Base-by-base conservation (phyloP, 2,888 invertebrate genomes). In the Lasioglossum lativentre region DNA sequence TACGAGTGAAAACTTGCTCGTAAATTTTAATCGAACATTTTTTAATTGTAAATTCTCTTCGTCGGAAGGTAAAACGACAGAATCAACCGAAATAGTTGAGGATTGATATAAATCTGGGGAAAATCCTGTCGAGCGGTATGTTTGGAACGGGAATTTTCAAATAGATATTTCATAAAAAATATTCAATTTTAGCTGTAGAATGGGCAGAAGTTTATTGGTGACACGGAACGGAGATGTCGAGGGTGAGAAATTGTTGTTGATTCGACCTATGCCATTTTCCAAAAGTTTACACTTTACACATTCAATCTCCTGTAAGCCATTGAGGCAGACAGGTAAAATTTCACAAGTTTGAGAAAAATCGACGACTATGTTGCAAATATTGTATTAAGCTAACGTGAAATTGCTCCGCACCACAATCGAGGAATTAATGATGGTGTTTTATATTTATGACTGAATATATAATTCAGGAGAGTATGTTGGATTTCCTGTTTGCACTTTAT, bases 231-330 rank as follows among this genome's bases (percentile, higher is more conserved):
- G 4, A 63, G 27, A 30, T 63, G 14, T 30, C 27, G 27, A 63
- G 27, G 27, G 59, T 63, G 59, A 63, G 30, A 63, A 14, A 30
- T 14, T 63, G 59, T n/a, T n/a, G 59, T 30, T 12, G 59, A 14
- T 10, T 27, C 27, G 14, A 14, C 27, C 59, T 12, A 27, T 30
- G 59, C 27, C 27, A 63, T 63, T 63, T 63, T 63, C 30, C 59
- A 63, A 63, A 63, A 63, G 27, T 63, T 63, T 30, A 63, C n/a
- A n/a, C n/a, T n/a, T n/a, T n/a, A n/a, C n/a, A 63, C 59, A 30
- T 30, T 63, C 59, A 63, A 14, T 63, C 12, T 27, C 27, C 27
- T 30, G 59, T 30, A 12, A 63, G 27, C 14, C 27, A 30, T 59
- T 8, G 52, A n/a, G 1, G 2, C 56, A n/a, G 10, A 8, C 10